A percentile compares a stretch with the other conserved stretches of the same genome.
Conservation (phyloP, 2,113 vertebrate species). For the Alligator sinensis region DNA sequence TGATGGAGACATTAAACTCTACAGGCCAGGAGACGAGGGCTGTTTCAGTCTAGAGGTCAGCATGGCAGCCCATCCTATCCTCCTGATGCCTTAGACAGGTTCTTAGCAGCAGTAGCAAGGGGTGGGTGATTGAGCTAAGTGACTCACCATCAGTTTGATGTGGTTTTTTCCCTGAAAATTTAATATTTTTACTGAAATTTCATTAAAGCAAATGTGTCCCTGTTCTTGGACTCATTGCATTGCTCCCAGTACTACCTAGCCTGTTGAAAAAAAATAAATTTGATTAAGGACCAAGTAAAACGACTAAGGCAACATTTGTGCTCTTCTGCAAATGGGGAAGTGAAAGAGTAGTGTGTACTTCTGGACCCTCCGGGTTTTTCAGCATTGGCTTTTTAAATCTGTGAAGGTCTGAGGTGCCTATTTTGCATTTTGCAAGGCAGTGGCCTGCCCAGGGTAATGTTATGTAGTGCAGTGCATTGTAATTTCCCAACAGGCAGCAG, state of each 20-base stretch:
- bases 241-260: neutral
- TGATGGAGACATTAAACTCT: conserved; percentile 90
- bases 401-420: neutral
- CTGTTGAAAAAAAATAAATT: neutral
- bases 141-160: neutral
- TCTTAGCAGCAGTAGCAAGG: conserved; percentile 38
- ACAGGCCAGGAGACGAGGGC: conserved; percentile 86
- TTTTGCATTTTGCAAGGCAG: neutral
- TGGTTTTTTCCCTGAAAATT: neutral
- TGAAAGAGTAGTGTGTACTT: neutral
- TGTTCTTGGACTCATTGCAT: neutral
- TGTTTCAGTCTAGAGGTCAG: conserved; percentile 96
- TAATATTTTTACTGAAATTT: neutral
- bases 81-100: conserved; percentile 50
- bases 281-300: neutral
- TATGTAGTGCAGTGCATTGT: neutral
- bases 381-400: neutral
- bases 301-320: neutral
- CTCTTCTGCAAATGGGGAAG: neutral
- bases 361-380: neutral
- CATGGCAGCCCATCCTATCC: conserved; percentile 66
- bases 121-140: conserved; percentile 1
- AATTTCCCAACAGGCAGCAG: conserved; percentile 14
- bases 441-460: neutral
- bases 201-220: neutral